Evolutionary conservation across 2,888 invertebrate species (phyloP).

Genomic region (Aspidiotus rigidus): DNA sequence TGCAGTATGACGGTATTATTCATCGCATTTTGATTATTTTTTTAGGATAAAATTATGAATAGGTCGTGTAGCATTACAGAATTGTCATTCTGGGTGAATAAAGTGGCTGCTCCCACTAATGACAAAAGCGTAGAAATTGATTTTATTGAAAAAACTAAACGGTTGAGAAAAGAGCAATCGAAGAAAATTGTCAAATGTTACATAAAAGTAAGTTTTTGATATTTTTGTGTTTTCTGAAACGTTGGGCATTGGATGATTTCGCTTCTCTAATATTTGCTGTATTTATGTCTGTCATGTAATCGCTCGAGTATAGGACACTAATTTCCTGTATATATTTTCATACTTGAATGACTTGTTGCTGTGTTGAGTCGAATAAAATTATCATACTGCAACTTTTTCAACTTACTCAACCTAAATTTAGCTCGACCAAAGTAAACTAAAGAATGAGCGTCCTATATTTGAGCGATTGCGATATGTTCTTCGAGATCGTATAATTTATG

Average conservation of each 20-base stretch:
- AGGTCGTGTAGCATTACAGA: slow-evolving; percentile 19
- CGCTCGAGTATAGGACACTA: background rate
- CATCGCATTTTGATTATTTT: slow-evolving; percentile 1
- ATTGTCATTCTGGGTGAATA: slow-evolving; percentile 18
- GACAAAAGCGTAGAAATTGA: slow-evolving; percentile 15
- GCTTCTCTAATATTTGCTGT: no score
- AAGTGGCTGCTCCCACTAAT: slow-evolving; percentile 17
- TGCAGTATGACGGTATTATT: background rate
- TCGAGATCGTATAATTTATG: background rate
- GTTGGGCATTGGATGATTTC: no score
- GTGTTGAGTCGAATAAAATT: no score
- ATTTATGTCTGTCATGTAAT: background rate
- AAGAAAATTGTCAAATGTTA: background rate
- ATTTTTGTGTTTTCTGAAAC: background rate
- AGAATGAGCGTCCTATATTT: no score
- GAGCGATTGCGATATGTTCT: background rate
- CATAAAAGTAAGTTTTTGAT: background rate
- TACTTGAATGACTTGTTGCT: no score
- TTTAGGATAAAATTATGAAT: slow-evolving; percentile 23
- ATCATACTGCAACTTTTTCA: no score
- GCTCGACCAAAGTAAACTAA: no score
- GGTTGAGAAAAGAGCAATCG: background rate
- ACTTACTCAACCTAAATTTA: no score
- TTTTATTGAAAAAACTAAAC: slow-evolving; percentile 18
- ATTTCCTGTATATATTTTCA: background rate